Evolutionary conservation across 37 sponge, comb jelly and placozoan genomes (phyloP).

Genomic region (Crambe crambe): DNA sequence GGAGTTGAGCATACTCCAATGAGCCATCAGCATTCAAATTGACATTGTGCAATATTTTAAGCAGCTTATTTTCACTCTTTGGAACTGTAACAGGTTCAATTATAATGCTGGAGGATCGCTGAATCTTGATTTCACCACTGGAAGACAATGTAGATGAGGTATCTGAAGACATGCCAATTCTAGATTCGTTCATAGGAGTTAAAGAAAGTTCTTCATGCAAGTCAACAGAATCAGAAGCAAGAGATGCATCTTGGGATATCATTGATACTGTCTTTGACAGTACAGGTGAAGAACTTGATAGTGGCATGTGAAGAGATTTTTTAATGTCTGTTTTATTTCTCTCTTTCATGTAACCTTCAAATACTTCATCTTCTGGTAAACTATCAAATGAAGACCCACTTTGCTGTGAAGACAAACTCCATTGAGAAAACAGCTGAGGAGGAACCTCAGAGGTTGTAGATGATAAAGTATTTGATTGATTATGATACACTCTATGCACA

Average conservation of each 20-base stretch:
- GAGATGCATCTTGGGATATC: background rate
- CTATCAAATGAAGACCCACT: background rate
- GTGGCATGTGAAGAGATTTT: background rate
- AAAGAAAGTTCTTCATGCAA: background rate
- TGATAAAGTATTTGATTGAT: background rate
- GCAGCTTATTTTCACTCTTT: slow-evolving; percentile 26
- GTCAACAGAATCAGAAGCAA: background rate
- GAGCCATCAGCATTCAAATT: slow-evolving; percentile 14
- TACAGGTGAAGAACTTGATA: background rate
- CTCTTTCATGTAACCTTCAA: background rate
- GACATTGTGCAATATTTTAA: slow-evolving; percentile 36
- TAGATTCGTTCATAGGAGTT: background rate
- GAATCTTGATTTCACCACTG: background rate
- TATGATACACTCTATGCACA: background rate
- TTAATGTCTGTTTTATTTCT: background rate
- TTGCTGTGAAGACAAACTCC: background rate
- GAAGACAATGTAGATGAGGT: background rate
- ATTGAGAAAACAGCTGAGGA: background rate
- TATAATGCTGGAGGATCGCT: background rate
- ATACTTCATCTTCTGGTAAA: background rate
- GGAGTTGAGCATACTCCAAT: background rate
- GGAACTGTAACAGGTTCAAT: slow-evolving; percentile 10
- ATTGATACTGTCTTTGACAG: background rate
- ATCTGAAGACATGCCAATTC: background rate
- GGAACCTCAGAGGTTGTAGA: background rate